Conservation (phyloP, 2,888 invertebrate species). For the Oxycera nigricornis region DNA sequence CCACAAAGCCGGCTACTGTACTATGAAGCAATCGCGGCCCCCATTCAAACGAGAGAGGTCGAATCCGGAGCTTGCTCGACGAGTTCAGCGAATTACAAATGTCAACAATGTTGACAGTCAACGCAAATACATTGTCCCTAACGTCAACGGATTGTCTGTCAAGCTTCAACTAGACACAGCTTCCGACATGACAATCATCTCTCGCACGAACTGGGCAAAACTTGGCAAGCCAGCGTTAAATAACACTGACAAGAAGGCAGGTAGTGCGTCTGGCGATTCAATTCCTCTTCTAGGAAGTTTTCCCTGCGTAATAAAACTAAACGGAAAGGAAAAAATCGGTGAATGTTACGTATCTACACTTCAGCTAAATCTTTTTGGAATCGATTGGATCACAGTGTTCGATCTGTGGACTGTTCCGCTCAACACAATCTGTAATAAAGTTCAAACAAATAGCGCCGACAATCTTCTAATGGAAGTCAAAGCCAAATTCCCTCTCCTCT, state of each 20-base stretch:
- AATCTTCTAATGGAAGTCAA: neutral
- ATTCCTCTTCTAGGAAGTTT: neutral
- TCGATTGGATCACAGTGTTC: neutral
- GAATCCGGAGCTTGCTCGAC: neutral
- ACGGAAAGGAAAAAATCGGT: neutral
- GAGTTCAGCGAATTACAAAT: neutral
- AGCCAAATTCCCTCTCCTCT: neutral
- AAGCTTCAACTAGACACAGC: neutral
- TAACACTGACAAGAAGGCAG: neutral
- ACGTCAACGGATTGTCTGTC: neutral
- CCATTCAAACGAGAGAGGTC: neutral
- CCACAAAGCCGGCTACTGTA: neutral
- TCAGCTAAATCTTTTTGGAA: neutral
- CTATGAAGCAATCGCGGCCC: neutral
- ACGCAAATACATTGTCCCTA: neutral
- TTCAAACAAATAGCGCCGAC: neutral
- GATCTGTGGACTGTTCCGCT: neutral
- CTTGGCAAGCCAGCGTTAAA: neutral
- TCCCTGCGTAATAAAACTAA: neutral
- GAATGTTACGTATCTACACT: neutral
- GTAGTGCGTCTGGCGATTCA: neutral
- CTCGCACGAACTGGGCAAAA: neutral
- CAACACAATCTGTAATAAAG: neutral
- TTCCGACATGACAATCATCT: neutral
- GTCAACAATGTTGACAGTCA: neutral